A percentile compares a stretch with the other conserved stretches of the same genome.
Evolutionary conservation across 1,140 invertebrate species (phyloP).

Genomic region (Maniola jurtina): DNA sequence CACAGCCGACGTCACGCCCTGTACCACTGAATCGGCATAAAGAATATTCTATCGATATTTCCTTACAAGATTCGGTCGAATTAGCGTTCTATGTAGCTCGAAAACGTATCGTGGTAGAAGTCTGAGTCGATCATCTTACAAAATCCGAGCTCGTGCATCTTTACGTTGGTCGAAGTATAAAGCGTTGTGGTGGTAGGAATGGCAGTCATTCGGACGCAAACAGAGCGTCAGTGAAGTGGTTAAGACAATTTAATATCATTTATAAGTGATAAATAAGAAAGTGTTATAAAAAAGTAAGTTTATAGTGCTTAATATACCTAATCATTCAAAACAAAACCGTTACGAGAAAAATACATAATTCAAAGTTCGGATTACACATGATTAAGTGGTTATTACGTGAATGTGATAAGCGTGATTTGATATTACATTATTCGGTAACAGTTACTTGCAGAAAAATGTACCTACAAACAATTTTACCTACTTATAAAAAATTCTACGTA

Average conservation of each 20-base stretch:
- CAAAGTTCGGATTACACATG: neutral
- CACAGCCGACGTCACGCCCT: slow-evolving; percentile 51
- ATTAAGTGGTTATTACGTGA: neutral
- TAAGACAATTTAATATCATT: slow-evolving; percentile 44
- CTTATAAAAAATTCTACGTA: no score
- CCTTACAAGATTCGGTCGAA: slow-evolving; percentile 20
- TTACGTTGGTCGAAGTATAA: slow-evolving; percentile 74
- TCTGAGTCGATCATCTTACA: slow-evolving; percentile 65
- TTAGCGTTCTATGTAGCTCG: slow-evolving; percentile 21
- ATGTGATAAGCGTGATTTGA: neutral
- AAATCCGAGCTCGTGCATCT: slow-evolving; percentile 70
- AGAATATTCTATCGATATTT: slow-evolving; percentile 13
- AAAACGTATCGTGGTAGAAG: slow-evolving; percentile 55
- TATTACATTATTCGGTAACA: neutral
- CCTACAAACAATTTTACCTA: no score
- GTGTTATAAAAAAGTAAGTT: slow-evolving; percentile 65
- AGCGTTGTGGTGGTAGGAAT: slow-evolving; percentile 62
- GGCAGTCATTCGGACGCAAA: slow-evolving; percentile 69
- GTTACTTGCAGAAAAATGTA: no score
- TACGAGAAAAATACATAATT: slow-evolving; percentile 5
- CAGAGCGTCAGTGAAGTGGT: slow-evolving; percentile 68
- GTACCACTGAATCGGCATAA: slow-evolving; percentile 45
- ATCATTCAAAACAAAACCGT: slow-evolving; percentile 11
- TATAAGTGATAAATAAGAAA: slow-evolving; percentile 57
- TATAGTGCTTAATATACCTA: slow-evolving; percentile 33